These are phyloP conservation scores for Macquaria ambigua DNA, from an alignment of 2,113 vertebrate species.

Conservation along the genomic window DNA sequence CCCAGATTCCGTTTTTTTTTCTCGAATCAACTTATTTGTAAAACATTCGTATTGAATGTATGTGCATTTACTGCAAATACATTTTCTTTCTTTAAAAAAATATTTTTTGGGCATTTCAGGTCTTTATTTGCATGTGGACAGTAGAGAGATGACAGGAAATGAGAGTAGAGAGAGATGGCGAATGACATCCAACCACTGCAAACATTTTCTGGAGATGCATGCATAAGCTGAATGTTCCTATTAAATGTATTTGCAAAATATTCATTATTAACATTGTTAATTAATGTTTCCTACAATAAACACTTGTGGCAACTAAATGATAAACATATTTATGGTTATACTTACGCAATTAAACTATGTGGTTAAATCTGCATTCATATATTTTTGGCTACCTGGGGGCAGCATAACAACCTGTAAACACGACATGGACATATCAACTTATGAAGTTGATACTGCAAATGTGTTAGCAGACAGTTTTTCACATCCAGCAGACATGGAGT, in stretches of 20 bases:
- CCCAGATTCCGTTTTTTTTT: not conserved
- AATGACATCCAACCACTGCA: not conserved
- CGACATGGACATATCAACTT: not conserved
- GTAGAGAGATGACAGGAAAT: not conserved
- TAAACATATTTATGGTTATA: not conserved
- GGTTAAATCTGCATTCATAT: no score
- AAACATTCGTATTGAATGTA: no score
- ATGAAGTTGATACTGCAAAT: not conserved
- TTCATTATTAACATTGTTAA: no score
- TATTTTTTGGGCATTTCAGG: not conserved
- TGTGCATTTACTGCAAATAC: no score
- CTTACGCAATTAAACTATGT: no score
- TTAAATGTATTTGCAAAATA: not conserved
- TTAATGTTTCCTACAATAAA: not conserved
- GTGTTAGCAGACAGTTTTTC: not conserved
- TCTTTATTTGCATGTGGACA: no score
- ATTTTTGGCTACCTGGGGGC: not conserved
- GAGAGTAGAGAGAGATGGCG: not conserved
- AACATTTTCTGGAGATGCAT: not conserved
- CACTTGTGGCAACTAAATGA: not conserved
- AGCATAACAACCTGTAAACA: not conserved
- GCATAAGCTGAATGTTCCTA: no score
- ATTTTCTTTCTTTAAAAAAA: not conserved
- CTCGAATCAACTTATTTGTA: no score
- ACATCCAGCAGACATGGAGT: not conserved